Conservation (phyloP, 2,113 vertebrate species). For the Syrrhaptes paradoxus region DNA sequence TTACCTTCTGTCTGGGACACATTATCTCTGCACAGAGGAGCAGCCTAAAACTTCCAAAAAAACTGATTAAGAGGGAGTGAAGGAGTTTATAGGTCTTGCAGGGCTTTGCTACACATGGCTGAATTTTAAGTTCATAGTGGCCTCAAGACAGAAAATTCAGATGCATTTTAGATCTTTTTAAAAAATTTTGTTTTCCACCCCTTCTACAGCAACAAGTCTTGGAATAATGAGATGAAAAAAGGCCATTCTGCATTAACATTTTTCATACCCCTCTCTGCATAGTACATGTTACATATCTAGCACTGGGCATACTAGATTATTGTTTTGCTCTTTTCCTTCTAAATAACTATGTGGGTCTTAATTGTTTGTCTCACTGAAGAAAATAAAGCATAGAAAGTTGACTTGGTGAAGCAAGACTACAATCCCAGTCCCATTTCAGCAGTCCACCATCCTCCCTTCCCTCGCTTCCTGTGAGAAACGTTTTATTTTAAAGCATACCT, state of each 20-base stretch:
- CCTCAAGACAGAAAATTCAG: conserved; percentile 16
- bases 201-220: background rate
- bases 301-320: background rate
- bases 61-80: conserved; percentile 54
- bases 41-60: conserved; percentile 40
- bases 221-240: background rate
- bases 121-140: conserved; percentile 26
- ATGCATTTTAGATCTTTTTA: background rate
- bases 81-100: conserved; percentile 47
- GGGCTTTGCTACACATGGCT: conserved; percentile 6
- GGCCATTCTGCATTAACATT: background rate
- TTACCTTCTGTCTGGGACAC: conserved; percentile 31
- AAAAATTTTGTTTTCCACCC: background rate
- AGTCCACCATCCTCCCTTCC: background rate
- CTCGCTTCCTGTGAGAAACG: background rate
- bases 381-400: background rate
- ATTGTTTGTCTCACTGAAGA: background rate
- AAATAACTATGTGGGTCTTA: background rate
- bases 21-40: conserved; percentile 31
- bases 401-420: background rate
- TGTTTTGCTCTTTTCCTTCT: background rate
- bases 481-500: background rate
- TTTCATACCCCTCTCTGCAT: background rate
- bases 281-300: background rate
- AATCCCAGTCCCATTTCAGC: background rate